These are phyloP conservation scores for Druon quercuslanigerum DNA, from an alignment of 1,140 invertebrate species.

Conservation along the genomic window DNA sequence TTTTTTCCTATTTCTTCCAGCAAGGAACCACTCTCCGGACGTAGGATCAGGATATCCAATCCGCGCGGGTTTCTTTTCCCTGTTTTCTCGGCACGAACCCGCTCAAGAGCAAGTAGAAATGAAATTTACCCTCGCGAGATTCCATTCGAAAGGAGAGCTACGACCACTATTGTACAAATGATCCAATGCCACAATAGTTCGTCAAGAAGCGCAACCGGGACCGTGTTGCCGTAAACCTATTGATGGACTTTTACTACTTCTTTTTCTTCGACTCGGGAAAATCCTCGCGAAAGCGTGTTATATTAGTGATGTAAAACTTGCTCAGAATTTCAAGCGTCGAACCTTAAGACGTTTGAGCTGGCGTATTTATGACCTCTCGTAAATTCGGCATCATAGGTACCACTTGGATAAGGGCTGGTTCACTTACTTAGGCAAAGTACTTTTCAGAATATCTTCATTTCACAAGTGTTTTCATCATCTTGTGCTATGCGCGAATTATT, in stretches of 20 bases:
- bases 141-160: conserved; percentile 42
- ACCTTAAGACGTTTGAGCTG: not conserved
- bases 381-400: not conserved
- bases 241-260: conserved; percentile 33
- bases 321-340: conserved; percentile 13
- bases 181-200: conserved; percentile 47
- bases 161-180: conserved; percentile 26
- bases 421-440: conserved; percentile 20
- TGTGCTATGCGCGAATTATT: conserved; percentile 7
- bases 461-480: not conserved
- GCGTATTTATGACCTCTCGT: conserved; percentile 11
- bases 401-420: too few species aligned
- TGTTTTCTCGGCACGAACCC: conserved; percentile 44
- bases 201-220: conserved; percentile 33
- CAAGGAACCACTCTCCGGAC: not conserved
- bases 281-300: conserved; percentile 6
- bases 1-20: not conserved
- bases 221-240: conserved; percentile 26
- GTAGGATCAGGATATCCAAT: conserved; percentile 45
- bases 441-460: not conserved
- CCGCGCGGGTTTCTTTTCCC: conserved; percentile 39
- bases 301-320: conserved; percentile 27
- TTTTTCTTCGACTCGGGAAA: not conserved
- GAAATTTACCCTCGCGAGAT: conserved; percentile 58
- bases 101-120: conserved; percentile 48